Conservation (phyloP, 2,113 vertebrate species). For the Ovibos moschatus region DNA sequence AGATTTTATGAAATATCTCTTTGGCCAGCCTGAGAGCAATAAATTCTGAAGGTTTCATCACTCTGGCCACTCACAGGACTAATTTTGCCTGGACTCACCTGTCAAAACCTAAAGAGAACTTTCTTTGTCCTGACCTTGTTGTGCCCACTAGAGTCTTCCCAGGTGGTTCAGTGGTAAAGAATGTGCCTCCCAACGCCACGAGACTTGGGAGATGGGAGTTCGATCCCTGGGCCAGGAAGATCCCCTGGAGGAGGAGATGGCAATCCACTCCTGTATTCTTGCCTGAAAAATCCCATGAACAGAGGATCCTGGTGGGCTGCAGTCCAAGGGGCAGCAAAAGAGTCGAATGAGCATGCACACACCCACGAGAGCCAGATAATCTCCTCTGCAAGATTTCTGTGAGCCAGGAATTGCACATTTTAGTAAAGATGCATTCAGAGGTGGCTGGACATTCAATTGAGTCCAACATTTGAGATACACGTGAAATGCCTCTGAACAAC, state of each 20-base stretch:
- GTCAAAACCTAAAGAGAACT: not conserved
- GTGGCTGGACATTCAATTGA: not conserved
- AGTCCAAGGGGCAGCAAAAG: not conserved
- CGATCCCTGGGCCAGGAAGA: not conserved
- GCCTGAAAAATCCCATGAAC: not conserved
- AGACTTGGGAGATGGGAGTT: not conserved
- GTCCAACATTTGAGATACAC: not conserved
- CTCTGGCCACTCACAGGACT: not conserved
- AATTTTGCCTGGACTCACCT: not conserved
- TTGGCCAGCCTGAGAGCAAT: not conserved
- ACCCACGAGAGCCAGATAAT: not conserved
- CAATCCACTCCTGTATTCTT: not conserved
- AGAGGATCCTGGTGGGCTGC: not conserved
- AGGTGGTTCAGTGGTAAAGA: not conserved
- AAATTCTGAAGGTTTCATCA: not conserved
- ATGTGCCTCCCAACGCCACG: not conserved
- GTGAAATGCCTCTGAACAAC: not conserved
- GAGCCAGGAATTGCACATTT: not conserved
- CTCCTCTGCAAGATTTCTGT: not conserved
- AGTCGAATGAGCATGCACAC: not conserved
- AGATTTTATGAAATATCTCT: not conserved
- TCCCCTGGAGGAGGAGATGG: not conserved
- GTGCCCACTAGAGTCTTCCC: not conserved
- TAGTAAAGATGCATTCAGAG: not conserved
- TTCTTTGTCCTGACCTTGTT: not conserved